phyloP scores from a whole-genome alignment of 2,888 invertebrate genomes.

The Epinotia nisella region DNA sequence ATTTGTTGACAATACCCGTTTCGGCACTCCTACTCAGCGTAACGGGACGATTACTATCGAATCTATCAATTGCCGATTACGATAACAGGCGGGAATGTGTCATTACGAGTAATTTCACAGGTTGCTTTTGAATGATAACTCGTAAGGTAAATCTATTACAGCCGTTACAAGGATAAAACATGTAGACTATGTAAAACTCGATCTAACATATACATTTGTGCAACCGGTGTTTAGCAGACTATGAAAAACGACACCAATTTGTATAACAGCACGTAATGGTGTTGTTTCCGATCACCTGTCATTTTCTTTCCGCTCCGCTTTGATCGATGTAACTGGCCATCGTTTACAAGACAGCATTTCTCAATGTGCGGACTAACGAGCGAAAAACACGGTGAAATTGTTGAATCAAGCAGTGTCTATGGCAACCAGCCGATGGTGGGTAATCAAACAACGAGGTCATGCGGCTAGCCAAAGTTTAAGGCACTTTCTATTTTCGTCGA shows the following conservation, averaged over 20 bases:
- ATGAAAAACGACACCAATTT: slow-evolving; percentile 30
- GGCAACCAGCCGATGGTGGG: slow-evolving; percentile 56
- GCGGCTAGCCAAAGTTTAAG: slow-evolving; percentile 49
- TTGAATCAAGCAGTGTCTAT: slow-evolving; percentile 57
- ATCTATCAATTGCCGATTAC: slow-evolving; percentile 38
- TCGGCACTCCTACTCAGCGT: slow-evolving; percentile 39
- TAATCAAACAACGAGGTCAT: slow-evolving; percentile 61
- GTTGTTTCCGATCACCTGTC: slow-evolving; percentile 53
- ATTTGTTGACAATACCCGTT: slow-evolving; percentile 39
- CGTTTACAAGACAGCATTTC: slow-evolving; percentile 39
- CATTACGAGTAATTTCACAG: slow-evolving; percentile 24
- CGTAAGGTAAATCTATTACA: background rate
- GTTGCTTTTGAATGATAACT: slow-evolving; percentile 14
- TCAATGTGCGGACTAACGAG: slow-evolving; percentile 47
- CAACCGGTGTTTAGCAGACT: slow-evolving; percentile 21
- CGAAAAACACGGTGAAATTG: slow-evolving; percentile 35
- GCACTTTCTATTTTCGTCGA: slow-evolving; percentile 51
- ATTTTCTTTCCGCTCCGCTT: slow-evolving; percentile 53
- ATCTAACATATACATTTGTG: slow-evolving; percentile 9
- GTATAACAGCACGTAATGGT: slow-evolving; percentile 38
- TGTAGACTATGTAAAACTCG: background rate
- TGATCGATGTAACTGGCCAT: slow-evolving; percentile 56
- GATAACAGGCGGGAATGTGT: slow-evolving; percentile 39
- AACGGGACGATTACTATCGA: slow-evolving; percentile 43
- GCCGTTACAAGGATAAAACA: background rate